These are phyloP conservation scores for Latrodectus geometricus DNA, from an alignment of 1,140 invertebrate genomes.

Conservation along the genomic window DNA sequence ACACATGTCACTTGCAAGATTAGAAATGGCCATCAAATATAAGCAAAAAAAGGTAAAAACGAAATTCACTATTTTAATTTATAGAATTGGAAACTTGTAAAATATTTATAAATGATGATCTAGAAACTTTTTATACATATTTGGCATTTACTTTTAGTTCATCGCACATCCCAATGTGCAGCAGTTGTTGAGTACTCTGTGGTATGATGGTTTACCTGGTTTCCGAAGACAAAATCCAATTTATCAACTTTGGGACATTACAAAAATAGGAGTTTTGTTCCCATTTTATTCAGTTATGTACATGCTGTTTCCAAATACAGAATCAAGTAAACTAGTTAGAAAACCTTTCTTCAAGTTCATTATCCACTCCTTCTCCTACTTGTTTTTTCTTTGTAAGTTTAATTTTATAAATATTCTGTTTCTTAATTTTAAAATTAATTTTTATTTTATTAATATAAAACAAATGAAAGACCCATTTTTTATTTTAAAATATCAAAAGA, in stretches of 20 bases:
- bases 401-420: background rate
- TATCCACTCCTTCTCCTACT: constrained; percentile 97
- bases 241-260: constrained; percentile 90
- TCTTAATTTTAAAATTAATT: background rate
- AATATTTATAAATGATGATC: background rate
- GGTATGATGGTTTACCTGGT: constrained; percentile 95
- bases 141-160: constrained; percentile 77
- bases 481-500: no score
- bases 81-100: background rate
- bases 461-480: no score
- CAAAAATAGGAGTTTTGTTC: constrained; percentile 92
- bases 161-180: constrained; percentile 98
- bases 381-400: constrained; percentile 88
- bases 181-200: constrained; percentile 95
- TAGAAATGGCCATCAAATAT: constrained; percentile 96
- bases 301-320: constrained; percentile 90
- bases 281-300: constrained; percentile 94
- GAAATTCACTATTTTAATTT: background rate
- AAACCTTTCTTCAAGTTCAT: constrained; percentile 99
- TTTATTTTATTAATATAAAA: background rate
- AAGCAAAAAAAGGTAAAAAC: constrained; percentile 92
- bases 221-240: constrained; percentile 95
- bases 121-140: background rate
- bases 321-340: constrained; percentile 88
- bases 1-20: constrained; percentile 92